Evolutionary conservation across 1,140 invertebrate genomes (phyloP), one percentile per base, ranked within the genome.

Genomic region (Teleogryllus occipitalis): DNA sequence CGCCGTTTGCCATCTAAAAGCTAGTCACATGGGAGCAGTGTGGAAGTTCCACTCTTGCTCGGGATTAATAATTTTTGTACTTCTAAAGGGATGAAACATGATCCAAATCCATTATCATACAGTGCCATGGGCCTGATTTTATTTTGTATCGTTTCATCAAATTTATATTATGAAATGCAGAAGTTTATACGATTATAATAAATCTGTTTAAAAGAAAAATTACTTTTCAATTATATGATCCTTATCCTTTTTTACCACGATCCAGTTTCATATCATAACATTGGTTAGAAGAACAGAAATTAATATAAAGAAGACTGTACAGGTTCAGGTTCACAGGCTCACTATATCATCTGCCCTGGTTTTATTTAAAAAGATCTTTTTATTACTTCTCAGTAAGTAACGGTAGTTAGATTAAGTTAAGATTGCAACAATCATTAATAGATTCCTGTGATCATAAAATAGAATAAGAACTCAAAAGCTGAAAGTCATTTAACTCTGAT

Each of bases 151-250:
- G 48, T 80, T 80, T 39, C 79, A 54, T 14, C 72, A 72, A 77
- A 80, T 77, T 74, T 80, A 77, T 80, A 80, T 80, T 76, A 80
- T 80, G 54, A 80, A 76, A 76, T 65, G 47, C 76, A 22, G 48
- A 77, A 22, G 76, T 80, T 80, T 80, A 80, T 80, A 80, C 54
- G 75, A 77, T 80, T 80, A 22, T 80, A 80, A 77, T 80, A 49
- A 27, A 49, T 21, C 14, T 76, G 73, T 80, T 76, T 54, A 72
- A 47, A 47, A 73, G 8, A 72, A n/a, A 15, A 74, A 47, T 2
- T 21, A 77, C 5, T 7, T 3, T 77, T 48, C 47, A 39, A 12
- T 54, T 7, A 47, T 14, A 7, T 65, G 18, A 14, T 65, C 54
- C 54, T 65, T 65, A 65, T 65, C 54, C 54, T 65, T 3, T 65